Evolutionary conservation across 2,113 vertebrate genomes (phyloP).

Genomic region (Speoplatyrhinus poulsoni): DNA sequence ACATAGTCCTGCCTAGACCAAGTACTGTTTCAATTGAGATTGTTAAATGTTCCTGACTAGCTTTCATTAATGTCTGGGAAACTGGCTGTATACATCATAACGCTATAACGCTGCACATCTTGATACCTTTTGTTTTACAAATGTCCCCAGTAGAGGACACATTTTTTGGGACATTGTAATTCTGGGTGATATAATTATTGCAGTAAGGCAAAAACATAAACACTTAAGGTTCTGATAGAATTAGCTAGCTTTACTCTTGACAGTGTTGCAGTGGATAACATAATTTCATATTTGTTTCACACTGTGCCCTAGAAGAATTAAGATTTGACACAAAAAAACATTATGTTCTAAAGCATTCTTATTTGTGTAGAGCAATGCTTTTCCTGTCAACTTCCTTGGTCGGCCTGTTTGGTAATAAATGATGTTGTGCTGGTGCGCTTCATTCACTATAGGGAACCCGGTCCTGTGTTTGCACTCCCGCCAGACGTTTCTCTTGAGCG

Average conservation of each 20-base stretch:
- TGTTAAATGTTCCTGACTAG: too few species aligned
- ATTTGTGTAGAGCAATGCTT: slow-evolving; percentile 55
- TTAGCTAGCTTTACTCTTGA: slow-evolving; percentile 31
- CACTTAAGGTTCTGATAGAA: slow-evolving; percentile 18
- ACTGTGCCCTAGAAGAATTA: slow-evolving; percentile 46
- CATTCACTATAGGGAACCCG: neutral
- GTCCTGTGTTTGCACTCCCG: slow-evolving; percentile 20
- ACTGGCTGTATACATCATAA: too few species aligned
- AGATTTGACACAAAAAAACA: slow-evolving; percentile 34
- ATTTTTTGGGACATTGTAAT: neutral
- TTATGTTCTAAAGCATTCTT: slow-evolving; percentile 45
- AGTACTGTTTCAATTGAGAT: too few species aligned
- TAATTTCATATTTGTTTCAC: slow-evolving; percentile 60
- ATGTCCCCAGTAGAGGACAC: neutral
- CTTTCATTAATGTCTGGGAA: too few species aligned
- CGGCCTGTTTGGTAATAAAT: slow-evolving; percentile 59
- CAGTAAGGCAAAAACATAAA: neutral
- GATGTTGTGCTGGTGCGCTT: slow-evolving; percentile 29
- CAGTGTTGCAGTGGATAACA: slow-evolving; percentile 58
- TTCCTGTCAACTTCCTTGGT: slow-evolving; percentile 52
- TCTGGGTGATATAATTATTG: neutral
- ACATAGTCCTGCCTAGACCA: too few species aligned
- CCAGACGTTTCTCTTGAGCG: slow-evolving; percentile 10
- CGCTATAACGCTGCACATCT: neutral
- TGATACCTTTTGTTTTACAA: neutral